A percentile compares a stretch with the other conserved stretches of the same genome.
Conservation (phyloP, 2,888 invertebrate species). For the Diaphora mendica region DNA sequence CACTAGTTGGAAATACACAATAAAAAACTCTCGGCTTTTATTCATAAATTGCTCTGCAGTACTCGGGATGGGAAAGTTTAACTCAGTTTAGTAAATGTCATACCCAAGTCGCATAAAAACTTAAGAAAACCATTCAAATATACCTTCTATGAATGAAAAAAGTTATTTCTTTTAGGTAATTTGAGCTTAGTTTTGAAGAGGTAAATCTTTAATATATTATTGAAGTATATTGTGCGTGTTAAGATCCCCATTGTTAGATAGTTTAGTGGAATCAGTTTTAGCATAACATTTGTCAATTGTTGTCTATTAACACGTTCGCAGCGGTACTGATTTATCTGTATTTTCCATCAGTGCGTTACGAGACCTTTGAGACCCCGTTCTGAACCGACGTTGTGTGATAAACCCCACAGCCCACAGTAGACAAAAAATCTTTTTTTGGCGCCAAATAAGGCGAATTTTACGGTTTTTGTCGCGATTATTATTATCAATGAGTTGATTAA, state of each 20-base stretch:
- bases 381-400: too few species aligned
- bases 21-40: slow-evolving; percentile 41
- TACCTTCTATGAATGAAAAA: neutral
- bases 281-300: neutral
- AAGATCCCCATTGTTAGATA: neutral
- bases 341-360: too few species aligned
- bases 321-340: too few species aligned
- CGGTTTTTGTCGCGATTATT: too few species aligned
- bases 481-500: too few species aligned
- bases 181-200: neutral
- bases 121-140: slow-evolving; percentile 12
- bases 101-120: neutral
- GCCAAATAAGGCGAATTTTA: too few species aligned
- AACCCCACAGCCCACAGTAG: too few species aligned
- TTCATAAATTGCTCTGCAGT: slow-evolving; percentile 39
- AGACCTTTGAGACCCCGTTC: too few species aligned
- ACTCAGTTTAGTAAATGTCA: neutral
- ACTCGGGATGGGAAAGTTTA: slow-evolving; percentile 34
- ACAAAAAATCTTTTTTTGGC: too few species aligned
- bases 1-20: slow-evolving; percentile 33
- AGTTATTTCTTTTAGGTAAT: neutral
- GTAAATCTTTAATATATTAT: neutral
- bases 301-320: too few species aligned
- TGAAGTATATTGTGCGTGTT: neutral
- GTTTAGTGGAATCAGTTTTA: neutral